Base-by-base conservation (phyloP, 2,113 vertebrate species). In the Cranoglanis bouderius region DNA sequence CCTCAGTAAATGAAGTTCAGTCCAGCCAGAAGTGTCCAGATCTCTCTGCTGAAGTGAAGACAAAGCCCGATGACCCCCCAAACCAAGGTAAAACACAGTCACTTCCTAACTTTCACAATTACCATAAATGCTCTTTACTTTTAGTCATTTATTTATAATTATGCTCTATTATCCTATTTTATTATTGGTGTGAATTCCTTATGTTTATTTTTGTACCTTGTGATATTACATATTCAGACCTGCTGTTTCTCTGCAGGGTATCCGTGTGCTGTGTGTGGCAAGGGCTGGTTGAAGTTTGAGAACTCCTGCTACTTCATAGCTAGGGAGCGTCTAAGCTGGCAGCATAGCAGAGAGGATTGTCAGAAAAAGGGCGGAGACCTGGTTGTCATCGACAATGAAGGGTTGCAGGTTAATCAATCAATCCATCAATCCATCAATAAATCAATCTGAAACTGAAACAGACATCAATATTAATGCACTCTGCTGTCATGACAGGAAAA, bases 291-390 rank as follows among this genome's bases (percentile, higher is more conserved):
- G 61, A 29, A 24, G 2, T 90, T 92, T 8, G 90, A 83, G 35
- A 14, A 3, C 1, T 91, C 88, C 0, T 96, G 96, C 82, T 96
- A 91, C 82, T 92, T 85, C 85, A 63, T 94, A 65, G 95, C 96
- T 21, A 89, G 75, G 2, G 0, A 8, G 6, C 88, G 93, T 38
- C 82, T 89, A 46, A 92, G 0, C 16, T 96, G 95, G 95, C 59
- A 74, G 0, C 0, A 91, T 24, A 93, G 94, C 91, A 85, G 91
- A 75, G 35, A 3, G 9, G 81, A 92, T 82, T 95, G 95, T 88
- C 88, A 55, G 43, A 8, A 21, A 0, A 81, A 13, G 38, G 93
- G 93, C 29, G 95, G 92, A 61, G 85, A 92, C 84, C 89, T 96
- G 94, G 95, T 91, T 13, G 74, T 95, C 24, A 84, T 95, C 49